Evolutionary conservation across 2,888 invertebrate species (phyloP).

Genomic region (Caenorhabditis sinica): DNA sequence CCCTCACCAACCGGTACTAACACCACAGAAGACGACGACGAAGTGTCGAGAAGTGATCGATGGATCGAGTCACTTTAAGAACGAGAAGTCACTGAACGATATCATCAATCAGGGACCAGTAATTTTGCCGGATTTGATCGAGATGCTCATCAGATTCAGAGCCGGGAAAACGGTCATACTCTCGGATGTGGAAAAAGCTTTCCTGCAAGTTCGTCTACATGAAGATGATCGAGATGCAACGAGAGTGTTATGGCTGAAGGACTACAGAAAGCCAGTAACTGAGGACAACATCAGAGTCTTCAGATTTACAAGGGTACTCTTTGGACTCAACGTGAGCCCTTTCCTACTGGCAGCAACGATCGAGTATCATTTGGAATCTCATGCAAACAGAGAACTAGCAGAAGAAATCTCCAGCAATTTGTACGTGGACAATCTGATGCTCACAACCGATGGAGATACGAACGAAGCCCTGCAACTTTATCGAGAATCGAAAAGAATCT

Average conservation of each 20-base stretch:
- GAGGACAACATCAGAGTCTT: slow-evolving; percentile 49
- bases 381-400: slow-evolving; percentile 12
- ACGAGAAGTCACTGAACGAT: slow-evolving; percentile 65
- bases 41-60: slow-evolving; percentile 34
- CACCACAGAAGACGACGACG: slow-evolving; percentile 64
- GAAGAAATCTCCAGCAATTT: slow-evolving; percentile 41
- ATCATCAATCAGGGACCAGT: slow-evolving; percentile 62
- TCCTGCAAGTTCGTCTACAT: slow-evolving; percentile 56
- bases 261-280: slow-evolving; percentile 29
- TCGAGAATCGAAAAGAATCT: slow-evolving; percentile 22
- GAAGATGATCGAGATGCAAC: slow-evolving; percentile 39
- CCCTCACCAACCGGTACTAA: slow-evolving; percentile 67
- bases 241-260: slow-evolving; percentile 64
- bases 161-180: slow-evolving; percentile 14
- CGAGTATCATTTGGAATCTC: slow-evolving; percentile 45
- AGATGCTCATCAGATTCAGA: slow-evolving; percentile 66
- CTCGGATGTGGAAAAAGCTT: slow-evolving; percentile 68
- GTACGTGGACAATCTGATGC: slow-evolving; percentile 72
- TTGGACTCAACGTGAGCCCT: slow-evolving; percentile 57
- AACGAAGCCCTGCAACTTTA: slow-evolving; percentile 11
- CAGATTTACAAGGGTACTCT: slow-evolving; percentile 60
- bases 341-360: slow-evolving; percentile 55
- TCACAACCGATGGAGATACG: slow-evolving; percentile 24
- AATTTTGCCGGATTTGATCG: slow-evolving; percentile 53
- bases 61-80: slow-evolving; percentile 52